phyloP scores from a whole-genome alignment of 2,797 vertebrate genomes.

The Microctenopoma steveboyesi region DNA sequence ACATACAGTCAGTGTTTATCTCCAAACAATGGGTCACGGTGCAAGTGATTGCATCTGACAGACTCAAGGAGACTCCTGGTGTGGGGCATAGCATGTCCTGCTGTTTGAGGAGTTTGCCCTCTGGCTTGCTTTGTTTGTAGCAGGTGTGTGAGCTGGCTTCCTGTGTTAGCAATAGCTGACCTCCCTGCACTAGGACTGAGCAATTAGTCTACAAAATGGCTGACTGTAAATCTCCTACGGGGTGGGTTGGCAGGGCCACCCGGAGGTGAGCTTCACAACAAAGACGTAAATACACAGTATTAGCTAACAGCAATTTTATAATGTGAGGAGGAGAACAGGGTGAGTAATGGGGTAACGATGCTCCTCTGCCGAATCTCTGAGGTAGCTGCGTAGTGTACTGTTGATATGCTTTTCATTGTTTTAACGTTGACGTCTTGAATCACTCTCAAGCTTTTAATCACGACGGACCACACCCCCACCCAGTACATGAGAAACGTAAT shows the following conservation, averaged over 20 bases:
- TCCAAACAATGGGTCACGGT: slow-evolving; percentile 41
- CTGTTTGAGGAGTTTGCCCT: slow-evolving; percentile 51
- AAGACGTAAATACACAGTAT: slow-evolving; percentile 78
- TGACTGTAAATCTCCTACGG: slow-evolving; percentile 77
- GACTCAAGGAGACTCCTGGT: slow-evolving; percentile 65
- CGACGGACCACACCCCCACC: too few species aligned
- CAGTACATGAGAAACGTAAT: not conserved
- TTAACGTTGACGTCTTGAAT: not conserved
- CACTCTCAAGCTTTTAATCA: too few species aligned
- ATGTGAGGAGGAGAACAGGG: slow-evolving; percentile 57
- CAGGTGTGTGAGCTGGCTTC: slow-evolving; percentile 56
- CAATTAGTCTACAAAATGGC: slow-evolving; percentile 84
- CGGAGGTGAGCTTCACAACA: slow-evolving; percentile 68
- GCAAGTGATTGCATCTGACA: slow-evolving; percentile 34
- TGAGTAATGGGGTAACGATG: slow-evolving; percentile 46
- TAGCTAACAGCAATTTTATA: slow-evolving; percentile 74
- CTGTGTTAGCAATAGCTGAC: slow-evolving; percentile 68
- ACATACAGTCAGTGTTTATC: slow-evolving; percentile 50
- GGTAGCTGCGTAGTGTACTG: slow-evolving; percentile 31
- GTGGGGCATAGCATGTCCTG: slow-evolving; percentile 29
- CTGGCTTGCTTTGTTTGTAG: slow-evolving; percentile 33
- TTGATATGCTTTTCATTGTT: slow-evolving; percentile 2
- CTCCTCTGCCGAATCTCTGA: slow-evolving; percentile 20
- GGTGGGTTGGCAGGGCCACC: slow-evolving; percentile 74
- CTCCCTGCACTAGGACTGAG: slow-evolving; percentile 59